Conservation (phyloP, 2,797 vertebrate genomes). For the Natrix natrix region DNA sequence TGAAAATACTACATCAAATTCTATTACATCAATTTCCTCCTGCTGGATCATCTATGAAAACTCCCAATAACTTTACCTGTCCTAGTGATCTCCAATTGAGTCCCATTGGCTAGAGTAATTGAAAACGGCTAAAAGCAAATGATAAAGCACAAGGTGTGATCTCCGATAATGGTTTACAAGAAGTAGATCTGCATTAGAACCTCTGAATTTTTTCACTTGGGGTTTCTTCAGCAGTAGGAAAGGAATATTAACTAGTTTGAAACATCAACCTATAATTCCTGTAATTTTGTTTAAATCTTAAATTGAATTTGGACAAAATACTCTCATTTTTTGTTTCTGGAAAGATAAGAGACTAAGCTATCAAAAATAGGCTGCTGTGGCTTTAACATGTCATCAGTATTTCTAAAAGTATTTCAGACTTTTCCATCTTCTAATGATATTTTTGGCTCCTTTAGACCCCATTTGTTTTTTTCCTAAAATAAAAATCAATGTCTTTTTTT, state of each 20-base stretch:
- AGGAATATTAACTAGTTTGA: not conserved
- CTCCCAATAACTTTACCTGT: not conserved
- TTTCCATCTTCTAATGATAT: not conserved
- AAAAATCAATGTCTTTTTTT: not conserved
- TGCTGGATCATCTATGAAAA: not conserved
- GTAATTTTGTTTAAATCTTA: not conserved
- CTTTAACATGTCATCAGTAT: not conserved
- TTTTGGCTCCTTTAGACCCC: not conserved
- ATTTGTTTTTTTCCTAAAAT: not conserved
- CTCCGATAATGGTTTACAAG: not conserved
- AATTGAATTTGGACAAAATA: not conserved
- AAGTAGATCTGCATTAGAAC: not conserved
- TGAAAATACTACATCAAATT: not conserved
- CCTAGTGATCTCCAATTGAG: not conserved
- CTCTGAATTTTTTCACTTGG: not conserved
- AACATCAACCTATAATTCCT: not conserved
- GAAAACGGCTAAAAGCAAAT: not conserved
- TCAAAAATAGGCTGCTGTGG: not conserved
- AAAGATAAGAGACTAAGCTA: not conserved
- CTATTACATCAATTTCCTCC: not conserved
- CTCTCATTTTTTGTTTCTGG: not conserved
- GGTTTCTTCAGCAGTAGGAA: not conserved
- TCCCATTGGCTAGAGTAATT: not conserved
- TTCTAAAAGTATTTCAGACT: not conserved
- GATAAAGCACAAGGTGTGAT: not conserved